Base-by-base conservation (phyloP, 2,113 vertebrate species). In the Ammospiza nelsoni region DNA sequence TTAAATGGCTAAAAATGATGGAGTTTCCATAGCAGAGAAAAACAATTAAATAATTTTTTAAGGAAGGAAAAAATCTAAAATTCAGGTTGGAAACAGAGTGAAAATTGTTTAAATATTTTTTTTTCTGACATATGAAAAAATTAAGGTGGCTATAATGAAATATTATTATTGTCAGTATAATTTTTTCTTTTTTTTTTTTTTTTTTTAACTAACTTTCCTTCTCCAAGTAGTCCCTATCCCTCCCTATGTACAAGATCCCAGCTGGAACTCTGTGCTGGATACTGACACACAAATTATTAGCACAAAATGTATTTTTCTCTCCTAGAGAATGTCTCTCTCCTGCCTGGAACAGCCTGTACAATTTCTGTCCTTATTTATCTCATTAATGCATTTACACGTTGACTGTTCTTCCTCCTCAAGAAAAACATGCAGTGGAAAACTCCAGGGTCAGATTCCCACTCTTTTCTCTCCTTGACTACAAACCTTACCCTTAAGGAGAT, bases 271-370 rank as follows among this genome's bases (percentile, higher is more conserved):
- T 89, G 72, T 90, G 41, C 63, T 96, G 80, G 41, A 61, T 84
- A 49, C 88, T 81, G 80, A 71, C 57, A 84, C n/a, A 35, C 21
- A 79, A 63, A 84, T 93, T 83, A 89, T 78, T 61, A 91, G 62
- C 68, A 91, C 62, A 73, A 91, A 66, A 75, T 35, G 44, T 88
- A 54, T 90, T 80, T 92, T 94, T 61, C 39, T 82, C 77, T 59
- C 88, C 88, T 89, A 0, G 0, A 65, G 49, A 76, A 82, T 43
- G 33, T 74, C 35, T 89, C 49, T 76, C 68, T 68, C 66, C 67
- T 72, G 76, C 52, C 58, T 85, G 77, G 95, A 94, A 96, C 93
- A 92, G 72, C 51, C 62, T 76, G 95, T 94, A 46, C 90, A 69
- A 80, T 82, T 75, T 73, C 59, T 51, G 37, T 69, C 79, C 8